Conservation (phyloP, 2,797 vertebrate species). For the Picus viridis region DNA sequence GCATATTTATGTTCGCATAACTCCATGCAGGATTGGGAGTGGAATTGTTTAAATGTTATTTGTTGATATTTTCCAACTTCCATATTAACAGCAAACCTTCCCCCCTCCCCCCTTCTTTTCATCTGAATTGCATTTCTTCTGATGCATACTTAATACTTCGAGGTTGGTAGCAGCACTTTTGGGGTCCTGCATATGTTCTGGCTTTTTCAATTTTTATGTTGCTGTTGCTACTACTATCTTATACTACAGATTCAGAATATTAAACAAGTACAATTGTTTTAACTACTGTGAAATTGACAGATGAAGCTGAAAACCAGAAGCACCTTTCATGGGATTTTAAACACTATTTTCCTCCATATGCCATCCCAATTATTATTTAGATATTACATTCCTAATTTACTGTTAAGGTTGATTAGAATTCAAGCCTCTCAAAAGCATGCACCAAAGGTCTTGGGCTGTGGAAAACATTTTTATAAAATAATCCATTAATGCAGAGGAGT, state of each 20-base stretch:
- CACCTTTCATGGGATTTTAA: conserved; percentile 89
- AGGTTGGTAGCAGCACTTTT: conserved; percentile 18
- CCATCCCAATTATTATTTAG: conserved; percentile 94
- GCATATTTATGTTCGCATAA: not conserved
- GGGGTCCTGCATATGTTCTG: not conserved
- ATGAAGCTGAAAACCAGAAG: conserved; percentile 86
- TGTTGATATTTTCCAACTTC: not conserved
- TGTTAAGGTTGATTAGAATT: conserved; percentile 99
- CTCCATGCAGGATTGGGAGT: not conserved
- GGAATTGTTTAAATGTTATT: not conserved
- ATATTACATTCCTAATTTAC: conserved; percentile 99
- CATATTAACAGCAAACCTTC: not conserved
- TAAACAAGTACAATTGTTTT: conserved; percentile 87
- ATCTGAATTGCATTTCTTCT: not conserved
- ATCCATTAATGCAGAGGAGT: conserved; percentile 99
- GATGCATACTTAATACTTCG: not conserved
- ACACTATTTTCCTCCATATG: conserved; percentile 91
- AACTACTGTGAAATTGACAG: conserved; percentile 88
- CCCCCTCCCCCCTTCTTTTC: not conserved
- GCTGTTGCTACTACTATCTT: conserved; percentile 65
- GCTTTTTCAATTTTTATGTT: conserved; percentile 3
- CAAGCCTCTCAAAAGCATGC: conserved; percentile 96
- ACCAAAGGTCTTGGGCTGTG: conserved; percentile 98
- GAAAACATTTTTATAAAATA: conserved; percentile 99
- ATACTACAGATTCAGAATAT: conserved; percentile 80